Base-by-base conservation (phyloP, 1,140 invertebrate species). In the Pseudomyrmex flavicornis region DNA sequence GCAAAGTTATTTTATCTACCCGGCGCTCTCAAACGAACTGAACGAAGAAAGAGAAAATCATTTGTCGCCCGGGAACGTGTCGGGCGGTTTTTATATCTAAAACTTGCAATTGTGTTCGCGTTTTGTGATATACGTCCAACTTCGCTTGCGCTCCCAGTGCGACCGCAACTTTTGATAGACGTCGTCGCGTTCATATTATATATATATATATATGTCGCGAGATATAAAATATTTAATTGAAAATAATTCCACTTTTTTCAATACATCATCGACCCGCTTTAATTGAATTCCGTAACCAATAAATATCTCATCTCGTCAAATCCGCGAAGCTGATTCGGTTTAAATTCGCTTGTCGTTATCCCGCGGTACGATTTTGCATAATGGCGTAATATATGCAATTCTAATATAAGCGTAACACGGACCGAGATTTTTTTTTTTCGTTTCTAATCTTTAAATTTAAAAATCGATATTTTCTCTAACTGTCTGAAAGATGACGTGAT, bases 61-160 rank as follows among this genome's bases (percentile, higher is more conserved):
- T 80, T 80, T 72, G 76, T 80, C 66, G 76, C 54, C 22, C n/a
- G 66, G 35, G 46, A 80, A 80, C 76, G 76, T 80, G 76, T 80
- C 66, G 54, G 22, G 44, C 22, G 66, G 44, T 80, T 80, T 35
- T 72, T 80, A 80, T 80, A 80, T 48, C 56, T 59, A 46, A 58
- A 69, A 69, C 63, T 70, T 66, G 76, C 65, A 63, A 70, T 70
- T 58, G 76, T 59, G 76, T 59, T 69, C 17, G 65, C 50, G 62
- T 10, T 35, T 35, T 58, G 48, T 58, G 75, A 77, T 77, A 77
- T 77, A 46, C 54, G 22, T 35, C 35, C 35, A 72, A 72, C 76
- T 80, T 70, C 46, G 44, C 66, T 79, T 20, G 46, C 66, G 17
- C 56, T 72, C 54, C 44, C 76, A 15, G n/a, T 48, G 52, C 76